Conservation (phyloP, 2,888 invertebrate genomes). For the Carpatolechia fugitivella region DNA sequence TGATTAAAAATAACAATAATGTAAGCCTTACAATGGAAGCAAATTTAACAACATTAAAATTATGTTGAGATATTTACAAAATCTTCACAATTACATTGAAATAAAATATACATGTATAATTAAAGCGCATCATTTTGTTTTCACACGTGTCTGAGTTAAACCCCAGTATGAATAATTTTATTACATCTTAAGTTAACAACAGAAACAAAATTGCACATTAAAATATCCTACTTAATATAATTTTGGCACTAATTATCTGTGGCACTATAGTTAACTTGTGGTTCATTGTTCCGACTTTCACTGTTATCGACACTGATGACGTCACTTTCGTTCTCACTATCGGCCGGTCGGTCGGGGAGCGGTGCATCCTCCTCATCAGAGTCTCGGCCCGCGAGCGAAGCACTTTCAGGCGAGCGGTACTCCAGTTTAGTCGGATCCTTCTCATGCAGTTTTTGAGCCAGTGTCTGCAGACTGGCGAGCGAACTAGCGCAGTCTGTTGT, state of each 20-base stretch:
- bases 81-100: conserved; percentile 57
- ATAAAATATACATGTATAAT: conserved; percentile 59
- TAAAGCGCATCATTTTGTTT: conserved; percentile 76
- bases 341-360: conserved; percentile 52
- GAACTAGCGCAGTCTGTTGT: conserved; percentile 98
- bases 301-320: conserved; percentile 64
- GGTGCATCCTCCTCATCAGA: conserved; percentile 77
- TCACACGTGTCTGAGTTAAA: conserved; percentile 62
- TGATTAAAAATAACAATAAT: conserved; percentile 47
- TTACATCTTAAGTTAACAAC: conserved; percentile 69
- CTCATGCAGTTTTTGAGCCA: conserved; percentile 89
- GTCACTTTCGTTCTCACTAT: conserved; percentile 72
- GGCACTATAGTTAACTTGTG: conserved; percentile 75
- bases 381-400: conserved; percentile 62
- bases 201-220: conserved; percentile 76
- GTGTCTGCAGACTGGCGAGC: conserved; percentile 89
- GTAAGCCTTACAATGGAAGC: conserved; percentile 71
- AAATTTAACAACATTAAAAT: conserved; percentile 70
- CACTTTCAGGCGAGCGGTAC: conserved; percentile 74
- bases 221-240: conserved; percentile 75
- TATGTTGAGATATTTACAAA: conserved; percentile 70
- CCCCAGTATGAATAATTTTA: conserved; percentile 65
- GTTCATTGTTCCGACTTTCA: conserved; percentile 66
- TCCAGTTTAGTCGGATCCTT: conserved; percentile 89
- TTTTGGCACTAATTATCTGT: conserved; percentile 84